A percentile compares a stretch with the other conserved stretches of the same genome.
Evolutionary conservation across 2,113 vertebrate genomes (phyloP).

Genomic region (Melanostigma gelatinosum): DNA sequence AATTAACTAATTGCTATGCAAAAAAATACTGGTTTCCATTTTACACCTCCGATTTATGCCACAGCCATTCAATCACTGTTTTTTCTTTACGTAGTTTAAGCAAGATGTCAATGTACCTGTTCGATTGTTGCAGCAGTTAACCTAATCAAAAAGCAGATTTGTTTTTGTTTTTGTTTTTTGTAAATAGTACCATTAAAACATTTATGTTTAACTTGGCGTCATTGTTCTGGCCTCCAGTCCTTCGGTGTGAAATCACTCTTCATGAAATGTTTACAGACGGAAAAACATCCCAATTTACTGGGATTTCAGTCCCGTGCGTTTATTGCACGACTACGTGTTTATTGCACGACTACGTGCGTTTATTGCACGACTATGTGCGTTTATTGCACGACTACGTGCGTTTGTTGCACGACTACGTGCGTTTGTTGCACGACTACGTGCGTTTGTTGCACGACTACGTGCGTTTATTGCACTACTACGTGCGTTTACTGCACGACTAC

Average conservation of each 20-base stretch:
- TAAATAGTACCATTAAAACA: slow-evolving; percentile 89
- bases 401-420: too few relatives aligned
- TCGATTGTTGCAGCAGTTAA: slow-evolving; percentile 84
- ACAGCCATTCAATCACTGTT: slow-evolving; percentile 80
- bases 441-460: too few relatives aligned
- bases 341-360: too few relatives aligned
- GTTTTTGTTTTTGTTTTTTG: slow-evolving; percentile 75
- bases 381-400: too few relatives aligned
- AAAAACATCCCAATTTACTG: too few relatives aligned
- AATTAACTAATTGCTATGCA: slow-evolving; percentile 86
- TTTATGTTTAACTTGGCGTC: slow-evolving; percentile 83
- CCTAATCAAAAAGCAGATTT: slow-evolving; percentile 82
- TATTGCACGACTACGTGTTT: too few relatives aligned
- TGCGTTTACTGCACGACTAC: too few relatives aligned
- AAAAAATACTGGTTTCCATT: slow-evolving; percentile 78
- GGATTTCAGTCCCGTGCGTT: too few relatives aligned
- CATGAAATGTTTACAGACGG: too few relatives aligned
- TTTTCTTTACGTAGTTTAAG: slow-evolving; percentile 76
- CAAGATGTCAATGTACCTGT: slow-evolving; percentile 83
- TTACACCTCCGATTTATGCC: slow-evolving; percentile 70
- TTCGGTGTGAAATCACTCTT: slow-evolving; percentile 80
- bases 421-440: too few relatives aligned
- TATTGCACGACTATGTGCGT: too few relatives aligned
- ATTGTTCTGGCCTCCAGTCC: slow-evolving; percentile 77
- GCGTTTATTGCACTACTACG: too few relatives aligned